Evolutionary conservation across 2,797 vertebrate species (phyloP), one percentile per base, ranked within the genome.

Genomic region (Siniperca scherzeri): DNA sequence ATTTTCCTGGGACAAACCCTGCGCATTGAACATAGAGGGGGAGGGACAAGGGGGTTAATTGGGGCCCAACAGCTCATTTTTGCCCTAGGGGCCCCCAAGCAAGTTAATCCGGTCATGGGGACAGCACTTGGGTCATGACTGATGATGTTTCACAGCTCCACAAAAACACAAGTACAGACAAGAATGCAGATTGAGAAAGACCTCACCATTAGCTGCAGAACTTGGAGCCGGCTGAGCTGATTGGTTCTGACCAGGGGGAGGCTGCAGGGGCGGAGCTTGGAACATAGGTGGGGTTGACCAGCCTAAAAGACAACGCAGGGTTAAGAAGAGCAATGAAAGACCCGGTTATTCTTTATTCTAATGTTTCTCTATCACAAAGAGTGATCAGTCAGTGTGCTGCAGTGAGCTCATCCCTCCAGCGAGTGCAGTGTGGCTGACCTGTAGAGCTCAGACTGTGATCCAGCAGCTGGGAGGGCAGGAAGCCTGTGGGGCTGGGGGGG

Each of bases 381-480:
- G n/a, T 1, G 5, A 52, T 1, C 2, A 0, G 22, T n/a, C 33
- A 2, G 16, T 5, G 64, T 64, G 17, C 12, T 60, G 83, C 68
- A 59, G 33, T 40, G 61, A 38, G 10, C 59, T 17, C 59, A 0
- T 85, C 38, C 46, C 0, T 69, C 84, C 84, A 83, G 74, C 70
- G 89, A 60, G 80, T 3, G 88, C 64, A 52, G 36, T 36, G 52
- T 25, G 33, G 52, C 89, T 62, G 42, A 95, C 96, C 96, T 92
- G 94, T 92, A 11, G 95, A 89, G 65, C 94, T 95, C 80, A 96
- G 95, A 56, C 96, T 97, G 85, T 97, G 95, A 86, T 98, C 97
- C 77, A 98, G 95, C 38, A 98, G 96, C 50, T 97, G 96, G 44
- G 97, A 98, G 27, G 96, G 96, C 80, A 97, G 93, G 90, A 97